These are phyloP conservation scores for Erebia aethiops DNA, from an alignment of 2,888 invertebrate genomes.

Conservation along the genomic window DNA sequence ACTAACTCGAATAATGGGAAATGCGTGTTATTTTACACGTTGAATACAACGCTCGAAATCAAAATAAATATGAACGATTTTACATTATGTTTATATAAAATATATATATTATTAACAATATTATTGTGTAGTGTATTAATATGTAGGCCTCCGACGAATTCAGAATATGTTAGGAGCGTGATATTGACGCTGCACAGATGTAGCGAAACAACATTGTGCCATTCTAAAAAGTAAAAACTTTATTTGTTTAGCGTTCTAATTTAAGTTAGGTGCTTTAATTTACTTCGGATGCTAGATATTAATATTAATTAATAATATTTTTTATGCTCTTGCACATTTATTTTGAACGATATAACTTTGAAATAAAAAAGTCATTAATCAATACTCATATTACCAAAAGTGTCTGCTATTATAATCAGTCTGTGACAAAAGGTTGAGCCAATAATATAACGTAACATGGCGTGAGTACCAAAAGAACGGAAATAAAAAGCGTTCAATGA, in stretches of 20 bases:
- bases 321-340: too few species aligned
- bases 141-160: background rate
- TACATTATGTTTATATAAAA: slow-evolving; percentile 5
- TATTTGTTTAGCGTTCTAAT: too few species aligned
- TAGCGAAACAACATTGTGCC: too few species aligned
- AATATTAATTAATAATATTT: too few species aligned
- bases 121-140: too few species aligned
- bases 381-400: too few species aligned
- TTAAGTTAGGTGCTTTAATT: too few species aligned
- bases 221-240: too few species aligned
- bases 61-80: background rate
- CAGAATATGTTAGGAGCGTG: background rate
- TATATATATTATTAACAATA: too few species aligned
- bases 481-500: slow-evolving; percentile 4
- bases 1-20: slow-evolving; percentile 36
- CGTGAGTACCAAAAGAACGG: background rate
- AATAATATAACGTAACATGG: background rate
- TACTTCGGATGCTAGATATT: too few species aligned
- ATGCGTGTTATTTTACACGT: slow-evolving; percentile 32
- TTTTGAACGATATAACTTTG: too few species aligned
- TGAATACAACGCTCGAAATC: slow-evolving; percentile 24
- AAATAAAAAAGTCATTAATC: too few species aligned
- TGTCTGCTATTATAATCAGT: background rate
- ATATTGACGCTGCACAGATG: background rate
- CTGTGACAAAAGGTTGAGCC: background rate